Evolutionary conservation across 2,888 invertebrate species (phyloP).

Genomic region (Limnephilus rhombicus): DNA sequence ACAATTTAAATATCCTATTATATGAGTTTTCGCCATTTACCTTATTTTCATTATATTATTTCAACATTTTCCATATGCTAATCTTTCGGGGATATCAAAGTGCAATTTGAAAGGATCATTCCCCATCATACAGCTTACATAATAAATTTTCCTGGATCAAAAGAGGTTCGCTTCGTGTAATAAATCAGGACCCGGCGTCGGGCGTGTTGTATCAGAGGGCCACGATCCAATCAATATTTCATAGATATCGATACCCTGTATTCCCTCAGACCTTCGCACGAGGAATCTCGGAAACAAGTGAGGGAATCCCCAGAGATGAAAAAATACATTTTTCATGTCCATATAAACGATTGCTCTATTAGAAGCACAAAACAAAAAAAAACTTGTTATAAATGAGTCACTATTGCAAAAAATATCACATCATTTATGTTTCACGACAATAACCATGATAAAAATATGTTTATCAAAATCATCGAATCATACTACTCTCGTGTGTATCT

Average conservation of each 20-base stretch:
- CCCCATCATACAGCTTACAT: background rate
- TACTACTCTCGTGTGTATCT: too few relatives aligned
- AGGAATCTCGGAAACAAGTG: background rate
- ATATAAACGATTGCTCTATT: constrained; percentile 34
- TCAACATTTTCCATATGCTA: background rate
- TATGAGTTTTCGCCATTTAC: background rate
- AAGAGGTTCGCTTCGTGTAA: background rate
- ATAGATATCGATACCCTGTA: background rate
- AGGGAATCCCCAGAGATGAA: background rate
- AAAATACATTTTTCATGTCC: constrained; percentile 32
- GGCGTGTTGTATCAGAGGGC: background rate
- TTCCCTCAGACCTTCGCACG: background rate
- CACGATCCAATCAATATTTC: constrained; percentile 34
- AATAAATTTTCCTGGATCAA: background rate
- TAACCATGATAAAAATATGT: too few relatives aligned
- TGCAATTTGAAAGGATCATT: background rate
- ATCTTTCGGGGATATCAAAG: background rate
- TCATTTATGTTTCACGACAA: background rate
- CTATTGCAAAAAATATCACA: background rate
- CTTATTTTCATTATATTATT: background rate
- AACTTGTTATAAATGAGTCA: background rate
- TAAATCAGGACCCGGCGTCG: constrained; percentile 26
- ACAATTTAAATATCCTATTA: background rate
- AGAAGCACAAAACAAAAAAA: constrained; percentile 2
- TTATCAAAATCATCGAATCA: too few relatives aligned